These are phyloP conservation scores for Eulemur albifrons DNA, from an alignment of 2,797 vertebrate species.

Conservation along the genomic window DNA sequence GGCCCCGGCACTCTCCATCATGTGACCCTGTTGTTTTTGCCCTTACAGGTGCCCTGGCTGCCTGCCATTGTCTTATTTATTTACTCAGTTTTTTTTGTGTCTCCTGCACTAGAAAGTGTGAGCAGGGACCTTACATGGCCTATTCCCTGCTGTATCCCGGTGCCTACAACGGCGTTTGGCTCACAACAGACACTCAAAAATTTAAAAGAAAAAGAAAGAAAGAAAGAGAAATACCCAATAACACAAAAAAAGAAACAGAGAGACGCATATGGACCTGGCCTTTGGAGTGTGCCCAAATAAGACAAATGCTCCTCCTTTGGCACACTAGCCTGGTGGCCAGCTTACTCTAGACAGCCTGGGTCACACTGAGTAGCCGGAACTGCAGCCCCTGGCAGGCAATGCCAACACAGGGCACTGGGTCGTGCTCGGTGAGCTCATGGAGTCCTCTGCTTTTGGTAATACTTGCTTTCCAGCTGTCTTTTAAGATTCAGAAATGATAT, in stretches of 20 bases:
- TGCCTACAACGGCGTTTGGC: not conserved
- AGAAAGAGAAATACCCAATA: not conserved
- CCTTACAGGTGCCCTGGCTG: not conserved
- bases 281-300: not conserved
- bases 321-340: not conserved
- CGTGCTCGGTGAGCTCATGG: not conserved
- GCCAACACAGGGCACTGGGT: accelerated
- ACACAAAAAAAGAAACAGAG: not conserved
- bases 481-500: not conserved
- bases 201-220: not conserved
- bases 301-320: not conserved
- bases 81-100: not conserved
- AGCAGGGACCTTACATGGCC: not conserved
- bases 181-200: not conserved
- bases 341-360: not conserved
- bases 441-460: not conserved
- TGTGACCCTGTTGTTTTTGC: not conserved
- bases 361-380: not conserved
- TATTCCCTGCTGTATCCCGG: not conserved
- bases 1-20: not conserved
- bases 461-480: not conserved
- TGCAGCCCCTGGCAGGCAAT: not conserved
- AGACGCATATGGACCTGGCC: accelerated
- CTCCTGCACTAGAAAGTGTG: not conserved
- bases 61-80: not conserved